Evolutionary conservation across 2,113 vertebrate genomes (phyloP).

Genomic region (Apodemus sylvaticus): DNA sequence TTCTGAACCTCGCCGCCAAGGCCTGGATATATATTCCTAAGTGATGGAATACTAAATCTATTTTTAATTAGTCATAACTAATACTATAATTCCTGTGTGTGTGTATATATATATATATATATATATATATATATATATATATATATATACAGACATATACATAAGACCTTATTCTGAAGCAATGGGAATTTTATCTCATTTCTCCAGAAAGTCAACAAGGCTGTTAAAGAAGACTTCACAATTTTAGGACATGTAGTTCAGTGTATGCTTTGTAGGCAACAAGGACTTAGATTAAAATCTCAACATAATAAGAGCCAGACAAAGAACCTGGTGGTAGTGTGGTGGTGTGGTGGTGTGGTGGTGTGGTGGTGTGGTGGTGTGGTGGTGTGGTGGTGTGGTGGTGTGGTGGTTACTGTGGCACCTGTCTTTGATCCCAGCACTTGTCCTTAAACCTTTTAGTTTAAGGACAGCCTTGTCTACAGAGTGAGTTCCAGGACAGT

Average conservation of each 20-base stretch:
- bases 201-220: not conserved
- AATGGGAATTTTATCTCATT: slow-evolving; percentile 24
- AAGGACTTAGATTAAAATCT: not conserved
- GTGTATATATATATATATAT: no score
- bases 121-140: no score
- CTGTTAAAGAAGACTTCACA: slow-evolving; percentile 28
- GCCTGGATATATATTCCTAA: not conserved
- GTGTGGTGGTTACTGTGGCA: no score
- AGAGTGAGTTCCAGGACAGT: not conserved
- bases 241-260: not conserved
- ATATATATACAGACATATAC: no score
- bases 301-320: not conserved
- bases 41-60: not conserved
- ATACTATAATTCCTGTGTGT: not conserved
- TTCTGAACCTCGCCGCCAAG: not conserved
- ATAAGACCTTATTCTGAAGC: slow-evolving; percentile 53
- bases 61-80: slow-evolving; percentile 48
- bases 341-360: no score
- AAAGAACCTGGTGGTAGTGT: not conserved
- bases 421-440: not conserved
- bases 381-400: no score
- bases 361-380: no score
- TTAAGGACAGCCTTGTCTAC: not conserved
- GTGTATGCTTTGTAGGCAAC: not conserved
- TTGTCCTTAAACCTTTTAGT: no score